Conservation (phyloP, 2,888 invertebrate genomes). For the Drosophila setosimentum region DNA sequence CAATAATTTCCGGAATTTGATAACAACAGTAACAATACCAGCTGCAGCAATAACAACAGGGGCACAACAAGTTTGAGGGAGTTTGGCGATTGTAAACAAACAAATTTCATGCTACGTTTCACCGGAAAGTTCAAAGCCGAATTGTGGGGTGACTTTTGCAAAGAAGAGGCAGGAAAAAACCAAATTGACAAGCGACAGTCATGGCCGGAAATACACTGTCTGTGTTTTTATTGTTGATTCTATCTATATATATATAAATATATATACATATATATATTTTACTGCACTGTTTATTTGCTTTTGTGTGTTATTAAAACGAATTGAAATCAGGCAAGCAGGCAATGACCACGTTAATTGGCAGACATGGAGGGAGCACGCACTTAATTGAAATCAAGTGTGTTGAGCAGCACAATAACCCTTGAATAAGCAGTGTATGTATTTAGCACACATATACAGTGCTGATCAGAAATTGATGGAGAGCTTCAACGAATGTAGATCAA, state of each 20-base stretch:
- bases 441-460: neutral
- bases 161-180: slow-evolving; percentile 23
- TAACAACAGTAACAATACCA: slow-evolving; percentile 52
- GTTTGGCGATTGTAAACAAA: slow-evolving; percentile 77
- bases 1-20: slow-evolving; percentile 81
- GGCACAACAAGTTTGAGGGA: slow-evolving; percentile 21
- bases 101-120: slow-evolving; percentile 77
- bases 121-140: slow-evolving; percentile 67
- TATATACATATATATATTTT: neutral
- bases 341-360: slow-evolving; percentile 68
- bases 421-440: slow-evolving; percentile 2
- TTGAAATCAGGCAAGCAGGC: slow-evolving; percentile 55
- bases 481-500: neutral
- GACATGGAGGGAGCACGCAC: slow-evolving; percentile 36
- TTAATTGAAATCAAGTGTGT: slow-evolving; percentile 68
- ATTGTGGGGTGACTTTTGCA: slow-evolving; percentile 26
- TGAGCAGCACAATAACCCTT: slow-evolving; percentile 43
- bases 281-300: slow-evolving; percentile 8
- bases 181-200: slow-evolving; percentile 68
- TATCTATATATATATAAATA: neutral
- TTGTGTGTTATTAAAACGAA: slow-evolving; percentile 43
- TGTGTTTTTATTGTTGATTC: neutral
- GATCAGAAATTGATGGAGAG: neutral
- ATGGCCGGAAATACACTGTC: slow-evolving; percentile 62
- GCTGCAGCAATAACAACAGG: slow-evolving; percentile 11